Conservation (phyloP, 35 echinoderm and acorn worm genomes). For the Amphiura filiformis region DNA sequence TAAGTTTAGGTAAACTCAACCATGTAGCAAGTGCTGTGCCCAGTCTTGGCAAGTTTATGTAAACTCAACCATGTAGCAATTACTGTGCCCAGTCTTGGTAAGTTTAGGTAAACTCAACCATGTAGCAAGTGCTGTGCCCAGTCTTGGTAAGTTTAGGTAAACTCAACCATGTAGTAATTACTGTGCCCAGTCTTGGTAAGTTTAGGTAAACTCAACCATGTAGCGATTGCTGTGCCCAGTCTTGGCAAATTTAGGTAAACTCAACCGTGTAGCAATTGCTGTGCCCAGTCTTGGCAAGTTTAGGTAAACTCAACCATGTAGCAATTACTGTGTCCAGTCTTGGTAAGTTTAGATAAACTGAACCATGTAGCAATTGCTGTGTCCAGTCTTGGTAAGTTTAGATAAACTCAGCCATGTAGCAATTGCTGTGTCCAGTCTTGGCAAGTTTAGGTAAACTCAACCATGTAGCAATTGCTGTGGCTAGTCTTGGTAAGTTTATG, state of each 20-base stretch:
- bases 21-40: too few species aligned
- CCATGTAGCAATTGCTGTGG: too few species aligned
- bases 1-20: constrained; percentile 20
- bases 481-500: too few species aligned
- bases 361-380: constrained; percentile 42
- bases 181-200: not conserved
- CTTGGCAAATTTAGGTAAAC: constrained; percentile 2
- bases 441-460: too few species aligned
- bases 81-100: too few species aligned
- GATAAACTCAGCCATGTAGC: too few species aligned
- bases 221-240: constrained; percentile 93
- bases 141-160: constrained; percentile 61
- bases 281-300: not conserved
- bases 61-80: too few species aligned
- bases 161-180: too few species aligned
- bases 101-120: constrained; percentile 94
- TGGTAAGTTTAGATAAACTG: too few species aligned
- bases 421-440: too few species aligned
- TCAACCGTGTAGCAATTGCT: too few species aligned
- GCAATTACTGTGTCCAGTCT: constrained; percentile 45
- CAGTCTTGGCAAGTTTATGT: too few species aligned
- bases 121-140: constrained; percentile 93
- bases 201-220: constrained; percentile 92
- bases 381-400: constrained; percentile 81
- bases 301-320: constrained; percentile 94